These are phyloP conservation scores for Ooceraea biroi DNA, from an alignment of 1,140 invertebrate genomes.

Conservation along the genomic window DNA sequence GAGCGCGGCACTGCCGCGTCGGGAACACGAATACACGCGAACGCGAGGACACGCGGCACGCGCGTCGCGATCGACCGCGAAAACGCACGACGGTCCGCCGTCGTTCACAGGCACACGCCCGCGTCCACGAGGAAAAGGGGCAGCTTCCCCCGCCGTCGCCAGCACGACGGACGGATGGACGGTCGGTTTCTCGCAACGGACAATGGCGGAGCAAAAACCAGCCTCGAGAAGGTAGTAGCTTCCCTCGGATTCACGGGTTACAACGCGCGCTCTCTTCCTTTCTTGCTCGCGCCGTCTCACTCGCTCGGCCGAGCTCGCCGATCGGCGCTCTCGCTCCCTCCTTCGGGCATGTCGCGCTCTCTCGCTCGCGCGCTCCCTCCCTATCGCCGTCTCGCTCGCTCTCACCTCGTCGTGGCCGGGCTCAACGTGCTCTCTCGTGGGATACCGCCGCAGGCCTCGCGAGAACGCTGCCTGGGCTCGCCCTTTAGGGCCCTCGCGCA, in stretches of 20 bases:
- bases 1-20: slow-evolving; percentile 19
- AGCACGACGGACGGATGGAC: slow-evolving; percentile 32
- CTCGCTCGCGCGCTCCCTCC: slow-evolving; percentile 43
- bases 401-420: slow-evolving; percentile 70
- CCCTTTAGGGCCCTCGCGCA: slow-evolving; percentile 39
- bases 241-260: slow-evolving; percentile 67
- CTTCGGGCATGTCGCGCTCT: neutral
- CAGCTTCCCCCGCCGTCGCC: slow-evolving; percentile 64
- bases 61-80: too few species aligned
- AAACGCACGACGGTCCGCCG: slow-evolving; percentile 45
- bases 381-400: slow-evolving; percentile 66
- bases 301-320: too few species aligned
- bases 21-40: too few species aligned
- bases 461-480: slow-evolving; percentile 43
- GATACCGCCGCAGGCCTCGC: slow-evolving; percentile 53
- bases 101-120: slow-evolving; percentile 19
- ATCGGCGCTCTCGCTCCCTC: slow-evolving; percentile 33
- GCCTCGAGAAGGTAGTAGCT: slow-evolving; percentile 66
- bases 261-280: slow-evolving; percentile 48
- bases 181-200: slow-evolving; percentile 57
- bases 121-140: slow-evolving; percentile 37
- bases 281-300: slow-evolving; percentile 12
- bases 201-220: slow-evolving; percentile 79
- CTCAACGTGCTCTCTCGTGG: slow-evolving; percentile 66
- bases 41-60: too few species aligned